Percentiles rank a stretch among this genome's conserved stretches.
These are phyloP conservation scores for Thalassaphorura encarpata DNA, from an alignment of 1,140 invertebrate genomes.

Conservation along the genomic window DNA sequence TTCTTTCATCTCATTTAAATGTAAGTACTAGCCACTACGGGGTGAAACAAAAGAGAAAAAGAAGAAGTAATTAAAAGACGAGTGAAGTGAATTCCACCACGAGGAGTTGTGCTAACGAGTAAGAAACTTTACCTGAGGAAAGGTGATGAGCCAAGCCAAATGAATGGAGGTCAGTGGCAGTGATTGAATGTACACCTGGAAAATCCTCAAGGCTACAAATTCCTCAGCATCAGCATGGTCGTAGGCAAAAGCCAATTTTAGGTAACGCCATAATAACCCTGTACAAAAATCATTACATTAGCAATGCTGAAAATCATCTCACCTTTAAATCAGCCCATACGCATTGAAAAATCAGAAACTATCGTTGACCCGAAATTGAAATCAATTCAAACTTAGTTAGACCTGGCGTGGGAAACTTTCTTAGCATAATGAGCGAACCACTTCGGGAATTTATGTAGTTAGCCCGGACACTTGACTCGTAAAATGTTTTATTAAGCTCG, in stretches of 20 bases:
- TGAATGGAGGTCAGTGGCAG: conserved; percentile 30
- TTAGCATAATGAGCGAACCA: too few relatives aligned
- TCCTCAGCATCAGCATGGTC: conserved; percentile 28
- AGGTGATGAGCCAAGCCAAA: conserved; percentile 27
- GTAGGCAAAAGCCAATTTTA: conserved; percentile 31
- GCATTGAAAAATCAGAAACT: too few relatives aligned
- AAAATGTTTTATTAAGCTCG: too few relatives aligned
- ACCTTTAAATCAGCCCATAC: too few relatives aligned
- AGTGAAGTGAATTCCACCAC: not conserved
- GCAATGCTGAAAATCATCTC: too few relatives aligned
- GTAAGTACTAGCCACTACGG: too few relatives aligned
- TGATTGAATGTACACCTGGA: conserved; percentile 28
- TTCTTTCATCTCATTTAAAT: not conserved
- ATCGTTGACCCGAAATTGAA: too few relatives aligned
- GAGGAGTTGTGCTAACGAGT: not conserved
- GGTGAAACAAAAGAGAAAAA: too few relatives aligned
- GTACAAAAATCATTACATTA: not conserved
- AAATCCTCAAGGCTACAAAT: conserved; percentile 27
- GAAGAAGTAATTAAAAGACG: not conserved
- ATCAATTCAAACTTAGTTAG: too few relatives aligned
- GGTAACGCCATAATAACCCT: conserved; percentile 31
- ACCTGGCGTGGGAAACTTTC: too few relatives aligned
- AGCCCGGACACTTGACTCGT: too few relatives aligned
- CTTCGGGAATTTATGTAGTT: too few relatives aligned
- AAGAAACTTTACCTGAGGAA: conserved; percentile 13